Percentiles rank a stretch among this genome's conserved stretches.
Conservation (phyloP, 2,888 invertebrate genomes). For the Drosophila borborema region DNA sequence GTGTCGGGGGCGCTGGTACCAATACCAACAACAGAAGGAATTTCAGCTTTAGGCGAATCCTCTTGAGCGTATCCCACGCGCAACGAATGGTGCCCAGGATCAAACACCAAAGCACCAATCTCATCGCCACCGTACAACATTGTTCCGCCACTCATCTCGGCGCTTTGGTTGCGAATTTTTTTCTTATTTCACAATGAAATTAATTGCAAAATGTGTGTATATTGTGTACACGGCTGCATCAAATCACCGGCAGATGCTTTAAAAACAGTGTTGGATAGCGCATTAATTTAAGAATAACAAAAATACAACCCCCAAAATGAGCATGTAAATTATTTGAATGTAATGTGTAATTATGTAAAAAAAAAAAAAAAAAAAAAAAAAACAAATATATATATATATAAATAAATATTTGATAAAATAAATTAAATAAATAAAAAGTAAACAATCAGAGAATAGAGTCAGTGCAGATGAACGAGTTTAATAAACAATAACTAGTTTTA, state of each 20-base stretch:
- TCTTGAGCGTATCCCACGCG: constrained; percentile 95
- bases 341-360: neutral
- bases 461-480: neutral
- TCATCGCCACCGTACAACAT: constrained; percentile 98
- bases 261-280: constrained; percentile 44
- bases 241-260: constrained; percentile 57
- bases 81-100: constrained; percentile 95
- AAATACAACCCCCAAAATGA: constrained; percentile 6
- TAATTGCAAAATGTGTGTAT: constrained; percentile 49
- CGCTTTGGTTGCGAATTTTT: constrained; percentile 20
- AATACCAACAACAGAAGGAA: constrained; percentile 96
- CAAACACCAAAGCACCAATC: constrained; percentile 99
- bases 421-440: neutral
- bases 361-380: too few relatives aligned
- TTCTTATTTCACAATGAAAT: constrained; percentile 12
- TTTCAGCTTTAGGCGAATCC: constrained; percentile 99
- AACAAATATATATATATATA: too few relatives aligned
- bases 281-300: constrained; percentile 2
- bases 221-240: constrained; percentile 48
- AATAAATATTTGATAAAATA: neutral
- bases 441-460: neutral
- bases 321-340: neutral
- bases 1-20: constrained; percentile 89
- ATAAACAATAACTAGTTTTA: neutral
- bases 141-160: constrained; percentile 86